Evolutionary conservation across 2,113 vertebrate species (phyloP), one percentile per base, ranked within the genome.

Genomic region (Gasterosteus nipponicus): DNA sequence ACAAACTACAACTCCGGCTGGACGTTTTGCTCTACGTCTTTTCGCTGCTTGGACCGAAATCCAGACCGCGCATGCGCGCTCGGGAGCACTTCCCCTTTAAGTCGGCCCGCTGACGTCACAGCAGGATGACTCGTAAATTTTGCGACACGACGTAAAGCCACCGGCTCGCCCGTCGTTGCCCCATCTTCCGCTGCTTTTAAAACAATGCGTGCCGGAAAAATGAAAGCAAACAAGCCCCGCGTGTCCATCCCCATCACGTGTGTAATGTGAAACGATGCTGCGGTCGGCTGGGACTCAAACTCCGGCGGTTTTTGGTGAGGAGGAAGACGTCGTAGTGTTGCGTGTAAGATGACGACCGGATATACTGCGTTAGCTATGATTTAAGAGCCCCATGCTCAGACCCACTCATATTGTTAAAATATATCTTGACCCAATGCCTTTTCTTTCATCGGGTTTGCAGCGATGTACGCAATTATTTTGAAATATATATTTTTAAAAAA

Each of bases 41-140:
- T 16, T 71, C 42, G 19, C 14, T 41, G 31, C 8, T 8, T 0
- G 7, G 31, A 1, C 7, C 46, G 19, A 35, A 12, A 11, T 4
- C 10, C 35, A 7, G 0, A 16, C 15, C 29, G 15, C 11, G 16
- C 66, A 3, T 15, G 10, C 7, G 59, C 8, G 1, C n/a, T 31
- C 56, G 1, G 75, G 6, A 26, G 18, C 73, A 46, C 79, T 82
- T 81, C 71, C 78, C 87, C 88, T 92, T 92, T 92, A 90, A 89
- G 0, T n/a, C 2, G 5, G 53, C 71, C 22, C 31, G 33, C 41
- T 85, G 87, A 31, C 85, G 88, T 90, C 82, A 87, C 42, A 26
- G 11, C 62, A 44, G 7, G 77, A 83, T 82, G 86, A 86, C 73
- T 85, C 70, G 67, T 56, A 12, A 66, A 69, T 79, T 88, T 89